These are phyloP conservation scores for Cinclus mexicanus DNA, from an alignment of 2,113 vertebrate genomes.

Conservation along the genomic window DNA sequence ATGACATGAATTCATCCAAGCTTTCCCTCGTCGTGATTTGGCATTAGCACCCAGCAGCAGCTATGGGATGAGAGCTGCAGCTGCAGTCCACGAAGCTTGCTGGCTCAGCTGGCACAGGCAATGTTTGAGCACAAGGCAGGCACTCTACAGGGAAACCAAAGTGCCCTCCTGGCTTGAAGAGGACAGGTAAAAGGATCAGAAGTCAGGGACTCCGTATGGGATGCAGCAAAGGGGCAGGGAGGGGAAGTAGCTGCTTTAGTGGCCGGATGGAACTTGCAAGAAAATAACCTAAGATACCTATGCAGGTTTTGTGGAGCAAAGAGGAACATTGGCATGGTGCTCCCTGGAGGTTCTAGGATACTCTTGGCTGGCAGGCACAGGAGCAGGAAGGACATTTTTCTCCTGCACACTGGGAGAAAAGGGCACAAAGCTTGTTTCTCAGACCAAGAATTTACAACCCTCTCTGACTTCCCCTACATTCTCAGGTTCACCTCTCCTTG, in stretches of 20 bases:
- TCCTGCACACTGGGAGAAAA: background rate
- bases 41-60: background rate
- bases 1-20: background rate
- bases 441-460: background rate
- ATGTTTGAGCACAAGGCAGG: background rate
- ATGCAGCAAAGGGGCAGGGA: background rate
- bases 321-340: background rate
- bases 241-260: background rate
- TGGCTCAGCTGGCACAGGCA: background rate
- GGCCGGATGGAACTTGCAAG: background rate
- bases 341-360: background rate
- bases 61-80: background rate
- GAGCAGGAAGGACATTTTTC: background rate
- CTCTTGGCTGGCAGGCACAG: background rate
- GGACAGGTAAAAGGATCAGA: background rate
- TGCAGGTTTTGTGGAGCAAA: background rate
- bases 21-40: background rate
- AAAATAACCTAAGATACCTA: background rate
- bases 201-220: fast-evolving
- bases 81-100: background rate
- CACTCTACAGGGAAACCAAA: background rate
- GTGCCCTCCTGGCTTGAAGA: background rate
- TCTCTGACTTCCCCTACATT: background rate
- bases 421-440: background rate
- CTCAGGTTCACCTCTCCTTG: background rate